These are phyloP conservation scores for Gopherus flavomarginatus DNA, from an alignment of 2,113 vertebrate species.

Conservation along the genomic window DNA sequence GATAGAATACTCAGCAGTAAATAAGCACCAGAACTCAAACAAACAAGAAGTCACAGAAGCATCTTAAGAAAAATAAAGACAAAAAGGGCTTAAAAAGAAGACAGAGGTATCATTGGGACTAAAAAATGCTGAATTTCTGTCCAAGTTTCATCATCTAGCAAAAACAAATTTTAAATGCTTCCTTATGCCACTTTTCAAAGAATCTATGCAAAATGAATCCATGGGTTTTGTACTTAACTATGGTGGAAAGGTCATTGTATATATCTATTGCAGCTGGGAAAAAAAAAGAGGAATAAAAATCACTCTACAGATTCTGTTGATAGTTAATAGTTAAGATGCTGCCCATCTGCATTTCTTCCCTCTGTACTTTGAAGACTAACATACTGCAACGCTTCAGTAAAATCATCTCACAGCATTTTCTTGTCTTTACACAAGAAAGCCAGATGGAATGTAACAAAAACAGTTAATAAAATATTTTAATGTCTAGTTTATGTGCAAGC, in stretches of 20 bases:
- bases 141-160: background rate
- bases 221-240: background rate
- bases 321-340: background rate
- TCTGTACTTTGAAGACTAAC: background rate
- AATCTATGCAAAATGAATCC: background rate
- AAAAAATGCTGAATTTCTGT: background rate
- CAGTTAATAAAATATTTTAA: slow-evolving; percentile 50
- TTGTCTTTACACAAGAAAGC: background rate
- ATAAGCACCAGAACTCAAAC: background rate
- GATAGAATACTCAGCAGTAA: slow-evolving; percentile 19
- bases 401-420: background rate
- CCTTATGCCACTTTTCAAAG: background rate
- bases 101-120: background rate
- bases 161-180: background rate
- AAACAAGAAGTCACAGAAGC: background rate
- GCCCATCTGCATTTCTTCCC: background rate
- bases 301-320: background rate
- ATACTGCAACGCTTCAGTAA: background rate
- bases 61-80: background rate
- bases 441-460: background rate
- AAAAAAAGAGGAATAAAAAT: background rate
- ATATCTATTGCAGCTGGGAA: background rate
- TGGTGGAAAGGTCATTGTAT: fast-evolving
- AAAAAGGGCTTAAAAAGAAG: background rate
- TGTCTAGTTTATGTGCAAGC: background rate